Percentiles rank a stretch among this genome's conserved stretches.
Evolutionary conservation across 23 tunicate species (phyloP).

Genomic region (Trididemnum clinides): DNA sequence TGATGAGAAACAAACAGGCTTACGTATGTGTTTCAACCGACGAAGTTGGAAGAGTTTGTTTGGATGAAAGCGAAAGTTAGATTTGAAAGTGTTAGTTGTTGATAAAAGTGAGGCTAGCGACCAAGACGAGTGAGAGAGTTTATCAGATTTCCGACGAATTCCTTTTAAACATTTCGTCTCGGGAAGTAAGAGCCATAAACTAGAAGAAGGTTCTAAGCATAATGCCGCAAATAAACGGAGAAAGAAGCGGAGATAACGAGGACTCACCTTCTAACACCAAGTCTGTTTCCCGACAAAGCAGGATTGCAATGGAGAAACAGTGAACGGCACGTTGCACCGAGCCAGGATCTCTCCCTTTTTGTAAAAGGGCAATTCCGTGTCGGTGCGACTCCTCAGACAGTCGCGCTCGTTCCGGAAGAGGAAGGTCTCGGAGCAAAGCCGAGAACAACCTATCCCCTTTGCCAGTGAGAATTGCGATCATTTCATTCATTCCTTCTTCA

Average conservation of each 20-base stretch:
- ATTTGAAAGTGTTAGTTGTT: background rate
- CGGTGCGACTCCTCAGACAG: slow-evolving; percentile 61
- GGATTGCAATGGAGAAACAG: slow-evolving; percentile 69
- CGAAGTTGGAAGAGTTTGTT: slow-evolving; percentile 38
- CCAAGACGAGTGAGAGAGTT: slow-evolving; percentile 69
- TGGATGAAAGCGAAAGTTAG: slow-evolving; percentile 33
- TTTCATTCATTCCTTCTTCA: slow-evolving; percentile 63
- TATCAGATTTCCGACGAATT: slow-evolving; percentile 54
- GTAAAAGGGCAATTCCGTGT: slow-evolving; percentile 53
- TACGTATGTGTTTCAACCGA: slow-evolving; percentile 44
- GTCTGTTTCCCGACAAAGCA: slow-evolving; percentile 71
- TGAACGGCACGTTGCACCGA: slow-evolving; percentile 46
- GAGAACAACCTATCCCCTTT: slow-evolving; percentile 66
- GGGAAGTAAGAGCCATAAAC: slow-evolving; percentile 60
- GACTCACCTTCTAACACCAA: slow-evolving; percentile 66
- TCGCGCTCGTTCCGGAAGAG: slow-evolving; percentile 56
- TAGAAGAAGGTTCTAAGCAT: slow-evolving; percentile 24
- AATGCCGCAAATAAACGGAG: background rate
- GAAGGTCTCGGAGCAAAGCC: slow-evolving; percentile 66
- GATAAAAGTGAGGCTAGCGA: slow-evolving; percentile 40
- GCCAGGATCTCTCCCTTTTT: slow-evolving; percentile 31
- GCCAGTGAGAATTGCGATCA: slow-evolving; percentile 44
- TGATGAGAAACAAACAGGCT: background rate
- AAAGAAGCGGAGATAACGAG: background rate
- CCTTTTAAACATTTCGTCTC: slow-evolving; percentile 76